phyloP scores from a whole-genome alignment of 2,888 invertebrate species.

The Acleris emargana region DNA sequence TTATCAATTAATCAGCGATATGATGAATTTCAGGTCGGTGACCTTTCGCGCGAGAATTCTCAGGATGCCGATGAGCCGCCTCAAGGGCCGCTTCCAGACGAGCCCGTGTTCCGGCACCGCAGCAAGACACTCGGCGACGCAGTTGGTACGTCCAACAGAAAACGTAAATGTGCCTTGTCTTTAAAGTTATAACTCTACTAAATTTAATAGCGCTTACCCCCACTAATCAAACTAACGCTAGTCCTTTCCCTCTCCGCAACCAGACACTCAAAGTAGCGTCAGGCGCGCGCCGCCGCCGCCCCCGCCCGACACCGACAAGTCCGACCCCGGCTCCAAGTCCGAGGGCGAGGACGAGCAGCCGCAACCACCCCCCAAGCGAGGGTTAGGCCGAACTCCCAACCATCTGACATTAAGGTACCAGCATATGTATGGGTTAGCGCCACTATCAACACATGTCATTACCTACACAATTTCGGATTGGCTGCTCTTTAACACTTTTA shows the following conservation, averaged over 20 bases:
- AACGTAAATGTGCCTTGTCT: constrained; percentile 20
- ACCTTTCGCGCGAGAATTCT: constrained; percentile 87
- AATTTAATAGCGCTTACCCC: constrained; percentile 26
- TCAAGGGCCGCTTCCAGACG: constrained; percentile 57
- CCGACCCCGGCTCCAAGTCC: constrained; percentile 90
- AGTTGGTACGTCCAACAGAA: constrained; percentile 79
- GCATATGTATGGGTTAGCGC: constrained; percentile 70
- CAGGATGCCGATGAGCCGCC: constrained; percentile 87
- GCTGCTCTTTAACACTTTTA: constrained; percentile 42
- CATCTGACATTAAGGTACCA: constrained; percentile 92
- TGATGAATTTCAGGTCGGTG: constrained; percentile 80
- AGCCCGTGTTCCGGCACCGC: constrained; percentile 88
- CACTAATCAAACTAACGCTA: constrained; percentile 35
- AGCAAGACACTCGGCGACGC: constrained; percentile 96
- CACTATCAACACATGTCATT: constrained; percentile 54
- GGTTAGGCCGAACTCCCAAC: constrained; percentile 95
- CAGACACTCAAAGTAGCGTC: constrained; percentile 49
- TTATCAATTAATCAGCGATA: too few species aligned
- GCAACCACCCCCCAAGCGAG: constrained; percentile 85
- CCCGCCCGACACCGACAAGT: constrained; percentile 74
- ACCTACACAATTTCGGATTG: constrained; percentile 48
- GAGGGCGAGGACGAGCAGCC: constrained; percentile 94
- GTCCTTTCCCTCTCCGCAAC: constrained; percentile 26
- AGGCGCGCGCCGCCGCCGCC: constrained; percentile 61
- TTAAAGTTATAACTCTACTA: constrained; percentile 1